Evolutionary conservation across 1,140 invertebrate species (phyloP).

Genomic region (Hestina assimilis): DNA sequence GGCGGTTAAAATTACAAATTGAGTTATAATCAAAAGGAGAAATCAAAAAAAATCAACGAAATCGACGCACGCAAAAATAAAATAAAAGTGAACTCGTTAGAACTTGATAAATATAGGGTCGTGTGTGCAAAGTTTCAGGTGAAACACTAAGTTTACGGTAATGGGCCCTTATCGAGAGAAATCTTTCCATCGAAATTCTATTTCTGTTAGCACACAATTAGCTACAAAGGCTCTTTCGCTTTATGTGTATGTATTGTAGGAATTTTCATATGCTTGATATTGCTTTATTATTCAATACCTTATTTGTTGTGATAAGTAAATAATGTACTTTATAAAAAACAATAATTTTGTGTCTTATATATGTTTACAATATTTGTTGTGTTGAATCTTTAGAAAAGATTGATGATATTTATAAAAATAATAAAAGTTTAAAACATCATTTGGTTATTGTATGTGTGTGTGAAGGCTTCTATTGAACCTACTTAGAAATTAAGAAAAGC

Average conservation of each 20-base stretch:
- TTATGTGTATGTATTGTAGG: constrained; percentile 61
- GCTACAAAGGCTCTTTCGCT: constrained; percentile 60
- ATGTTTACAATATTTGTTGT: too few relatives aligned
- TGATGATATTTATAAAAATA: too few relatives aligned
- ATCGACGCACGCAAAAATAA: constrained; percentile 60
- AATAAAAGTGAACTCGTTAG: constrained; percentile 62
- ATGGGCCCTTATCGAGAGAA: constrained; percentile 55
- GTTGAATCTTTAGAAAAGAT: too few relatives aligned
- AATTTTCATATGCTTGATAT: constrained; percentile 13
- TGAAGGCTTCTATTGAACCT: too few relatives aligned
- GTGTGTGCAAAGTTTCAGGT: constrained; percentile 54
- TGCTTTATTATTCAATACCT: neutral
- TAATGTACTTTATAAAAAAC: too few relatives aligned
- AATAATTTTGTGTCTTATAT: too few relatives aligned
- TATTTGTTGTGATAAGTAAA: neutral
- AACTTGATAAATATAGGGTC: constrained; percentile 63
- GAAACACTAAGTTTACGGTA: constrained; percentile 62
- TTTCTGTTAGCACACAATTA: constrained; percentile 71
- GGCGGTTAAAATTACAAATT: neutral
- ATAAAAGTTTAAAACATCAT: too few relatives aligned
- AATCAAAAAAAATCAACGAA: constrained; percentile 19
- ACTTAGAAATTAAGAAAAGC: too few relatives aligned
- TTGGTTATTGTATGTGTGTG: too few relatives aligned
- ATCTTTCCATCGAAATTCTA: constrained; percentile 63
- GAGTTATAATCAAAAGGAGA: constrained; percentile 11